Conservation (phyloP, 2,113 vertebrate species). For the Pogonocichla stellata region DNA sequence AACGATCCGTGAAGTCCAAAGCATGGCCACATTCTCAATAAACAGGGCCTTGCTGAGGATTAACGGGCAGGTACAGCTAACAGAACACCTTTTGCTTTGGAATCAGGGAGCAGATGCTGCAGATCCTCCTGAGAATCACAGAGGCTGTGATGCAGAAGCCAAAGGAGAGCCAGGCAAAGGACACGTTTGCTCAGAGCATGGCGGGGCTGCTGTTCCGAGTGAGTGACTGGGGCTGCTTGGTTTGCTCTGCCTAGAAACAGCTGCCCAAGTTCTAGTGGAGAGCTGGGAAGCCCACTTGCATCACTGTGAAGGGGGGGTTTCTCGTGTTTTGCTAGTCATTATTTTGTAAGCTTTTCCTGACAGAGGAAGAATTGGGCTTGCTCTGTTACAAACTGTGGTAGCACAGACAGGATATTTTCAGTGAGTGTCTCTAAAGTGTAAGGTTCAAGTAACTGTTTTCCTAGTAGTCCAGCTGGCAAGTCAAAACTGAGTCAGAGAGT, state of each 20-base stretch:
- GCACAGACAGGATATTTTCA: neutral
- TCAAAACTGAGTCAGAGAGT: neutral
- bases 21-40: rapidly evolving
- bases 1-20: neutral
- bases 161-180: constrained; percentile 87
- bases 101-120: constrained; percentile 94
- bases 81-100: constrained; percentile 30
- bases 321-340: neutral
- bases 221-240: constrained; percentile 36
- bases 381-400: neutral
- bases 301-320: neutral
- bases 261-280: neutral
- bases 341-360: neutral
- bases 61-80: neutral
- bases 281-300: neutral
- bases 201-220: constrained; percentile 93
- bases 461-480: neutral
- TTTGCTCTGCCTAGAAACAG: neutral
- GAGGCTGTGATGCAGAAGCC: constrained; percentile 96
- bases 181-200: constrained; percentile 90
- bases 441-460: neutral
- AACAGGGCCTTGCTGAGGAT: neutral
- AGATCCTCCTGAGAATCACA: constrained; percentile 93
- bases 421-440: neutral
- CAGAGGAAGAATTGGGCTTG: neutral